Evolutionary conservation across 2,797 vertebrate species (phyloP).

Genomic region (Anguilla megastoma): DNA sequence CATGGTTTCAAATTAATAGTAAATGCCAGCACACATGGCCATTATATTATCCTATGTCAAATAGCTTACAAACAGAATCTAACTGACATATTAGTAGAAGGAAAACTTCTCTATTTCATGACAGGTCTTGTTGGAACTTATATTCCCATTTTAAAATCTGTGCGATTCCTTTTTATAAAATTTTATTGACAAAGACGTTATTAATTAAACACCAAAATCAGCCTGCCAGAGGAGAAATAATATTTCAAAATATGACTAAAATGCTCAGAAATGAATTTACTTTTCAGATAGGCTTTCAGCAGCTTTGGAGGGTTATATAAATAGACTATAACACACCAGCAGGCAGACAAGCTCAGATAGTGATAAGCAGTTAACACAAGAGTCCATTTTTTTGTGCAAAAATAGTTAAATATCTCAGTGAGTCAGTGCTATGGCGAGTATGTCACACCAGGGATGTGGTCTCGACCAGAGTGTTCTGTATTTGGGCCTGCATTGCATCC

Average conservation of each 20-base stretch:
- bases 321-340: neutral
- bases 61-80: neutral
- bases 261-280: neutral
- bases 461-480: slow-evolving; percentile 58
- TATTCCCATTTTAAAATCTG: neutral
- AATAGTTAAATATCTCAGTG: neutral
- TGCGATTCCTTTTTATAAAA: neutral
- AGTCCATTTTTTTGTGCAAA: neutral
- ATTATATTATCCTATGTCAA: neutral
- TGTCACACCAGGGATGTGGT: slow-evolving; percentile 63
- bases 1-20: neutral
- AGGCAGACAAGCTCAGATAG: neutral
- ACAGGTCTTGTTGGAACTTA: neutral
- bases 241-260: neutral
- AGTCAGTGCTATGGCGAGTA: neutral
- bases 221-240: neutral
- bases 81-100: neutral
- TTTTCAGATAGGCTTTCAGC: neutral
- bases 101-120: neutral
- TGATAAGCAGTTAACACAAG: neutral
- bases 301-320: neutral
- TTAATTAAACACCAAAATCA: neutral
- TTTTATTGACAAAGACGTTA: neutral
- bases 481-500: slow-evolving; percentile 68
- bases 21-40: neutral